phyloP scores from a whole-genome alignment of 2,113 vertebrate species.

The Hydrolagus affinis region DNA sequence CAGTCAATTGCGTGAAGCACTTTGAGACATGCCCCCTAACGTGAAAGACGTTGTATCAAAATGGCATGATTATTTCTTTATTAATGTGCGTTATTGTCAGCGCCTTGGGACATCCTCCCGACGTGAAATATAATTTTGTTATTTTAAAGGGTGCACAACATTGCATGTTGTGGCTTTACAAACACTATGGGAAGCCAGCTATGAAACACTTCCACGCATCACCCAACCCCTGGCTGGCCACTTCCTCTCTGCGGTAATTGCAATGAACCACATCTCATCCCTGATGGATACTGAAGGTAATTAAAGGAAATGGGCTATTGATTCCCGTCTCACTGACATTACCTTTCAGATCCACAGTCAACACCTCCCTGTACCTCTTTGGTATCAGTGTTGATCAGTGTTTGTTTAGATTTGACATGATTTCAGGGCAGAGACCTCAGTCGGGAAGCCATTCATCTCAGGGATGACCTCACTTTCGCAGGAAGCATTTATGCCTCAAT shows the following conservation, averaged over 20 bases:
- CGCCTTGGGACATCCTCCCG: too few relatives aligned
- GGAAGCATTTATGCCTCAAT: background rate
- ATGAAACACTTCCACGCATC: background rate
- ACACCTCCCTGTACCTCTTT: background rate
- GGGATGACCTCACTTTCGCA: conserved; percentile 16
- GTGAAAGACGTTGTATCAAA: too few relatives aligned
- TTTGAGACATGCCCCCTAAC: too few relatives aligned
- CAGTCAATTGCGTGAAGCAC: too few relatives aligned
- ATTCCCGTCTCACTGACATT: background rate
- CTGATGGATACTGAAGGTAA: background rate
- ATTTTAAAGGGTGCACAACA: background rate
- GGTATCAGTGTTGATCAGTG: background rate
- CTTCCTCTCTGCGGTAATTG: background rate
- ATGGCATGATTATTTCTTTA: too few relatives aligned
- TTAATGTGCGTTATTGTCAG: too few relatives aligned
- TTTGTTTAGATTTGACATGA: background rate
- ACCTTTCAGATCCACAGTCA: conserved; percentile 8
- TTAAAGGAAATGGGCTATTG: conserved; percentile 27
- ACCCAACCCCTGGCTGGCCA: background rate
- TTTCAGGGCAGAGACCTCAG: background rate
- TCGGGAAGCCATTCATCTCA: background rate
- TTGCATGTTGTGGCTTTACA: background rate
- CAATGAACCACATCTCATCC: background rate
- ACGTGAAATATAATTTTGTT: too few relatives aligned
- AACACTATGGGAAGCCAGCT: background rate